Conservation (phyloP, 2,888 invertebrate genomes). For the Melanophora roralis region DNA sequence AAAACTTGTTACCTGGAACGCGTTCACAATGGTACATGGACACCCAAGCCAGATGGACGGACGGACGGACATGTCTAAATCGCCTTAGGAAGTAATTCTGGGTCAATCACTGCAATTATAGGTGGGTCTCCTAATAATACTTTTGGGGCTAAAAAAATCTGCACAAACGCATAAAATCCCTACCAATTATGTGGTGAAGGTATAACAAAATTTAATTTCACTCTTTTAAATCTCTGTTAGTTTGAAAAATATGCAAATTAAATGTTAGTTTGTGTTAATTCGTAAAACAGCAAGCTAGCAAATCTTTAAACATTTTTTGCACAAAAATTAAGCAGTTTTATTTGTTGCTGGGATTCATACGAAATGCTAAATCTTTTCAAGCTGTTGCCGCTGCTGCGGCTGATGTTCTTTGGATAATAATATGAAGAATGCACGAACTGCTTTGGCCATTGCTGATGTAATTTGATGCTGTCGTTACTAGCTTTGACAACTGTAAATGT, state of each 20-base stretch:
- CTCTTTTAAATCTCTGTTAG: not conserved
- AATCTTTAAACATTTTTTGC: conserved; percentile 35
- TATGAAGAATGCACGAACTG: conserved; percentile 31
- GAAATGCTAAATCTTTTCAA: not conserved
- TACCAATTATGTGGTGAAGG: no score
- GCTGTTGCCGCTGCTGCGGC: not conserved
- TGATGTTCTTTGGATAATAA: not conserved
- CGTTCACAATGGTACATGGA: no score
- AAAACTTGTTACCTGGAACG: no score
- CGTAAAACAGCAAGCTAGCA: conserved; percentile 41
- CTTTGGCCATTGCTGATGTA: conserved; percentile 35
- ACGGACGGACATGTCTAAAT: no score
- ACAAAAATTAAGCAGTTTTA: conserved; percentile 57
- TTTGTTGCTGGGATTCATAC: conserved; percentile 6
- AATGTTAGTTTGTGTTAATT: conserved; percentile 42
- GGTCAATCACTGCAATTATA: no score
- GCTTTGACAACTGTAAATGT: conserved; percentile 66
- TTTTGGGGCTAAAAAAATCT: no score
- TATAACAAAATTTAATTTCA: no score
- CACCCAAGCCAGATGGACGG: no score
- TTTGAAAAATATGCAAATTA: not conserved
- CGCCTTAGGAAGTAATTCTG: no score
- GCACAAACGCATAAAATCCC: no score
- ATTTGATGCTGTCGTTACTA: conserved; percentile 60
- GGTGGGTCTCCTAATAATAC: no score